A percentile compares a stretch with the other conserved stretches of the same genome.
Evolutionary conservation across 2,113 vertebrate genomes (phyloP).

Genomic region (Tetraodon nigroviridis): DNA sequence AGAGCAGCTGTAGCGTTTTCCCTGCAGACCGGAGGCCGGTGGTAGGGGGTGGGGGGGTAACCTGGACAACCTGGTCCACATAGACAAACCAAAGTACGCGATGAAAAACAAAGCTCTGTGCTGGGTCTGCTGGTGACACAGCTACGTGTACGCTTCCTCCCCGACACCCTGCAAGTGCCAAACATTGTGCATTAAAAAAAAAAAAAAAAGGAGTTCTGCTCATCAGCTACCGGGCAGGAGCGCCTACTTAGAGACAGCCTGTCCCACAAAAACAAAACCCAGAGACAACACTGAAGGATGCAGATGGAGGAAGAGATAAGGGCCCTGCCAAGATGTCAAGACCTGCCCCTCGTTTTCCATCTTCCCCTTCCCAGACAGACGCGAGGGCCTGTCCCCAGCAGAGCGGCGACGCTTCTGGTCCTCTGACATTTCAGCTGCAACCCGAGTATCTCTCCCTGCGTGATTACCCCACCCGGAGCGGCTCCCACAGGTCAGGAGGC

Average conservation of each 20-base stretch:
- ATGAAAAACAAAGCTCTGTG: constrained; percentile 42
- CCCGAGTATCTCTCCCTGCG: background rate
- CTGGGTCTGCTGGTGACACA: background rate
- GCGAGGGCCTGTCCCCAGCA: constrained; percentile 34
- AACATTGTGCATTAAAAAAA: background rate
- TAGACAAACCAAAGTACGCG: constrained; percentile 14
- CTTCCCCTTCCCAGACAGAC: constrained; percentile 31
- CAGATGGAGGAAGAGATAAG: constrained; percentile 19
- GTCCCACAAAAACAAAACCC: constrained; percentile 8
- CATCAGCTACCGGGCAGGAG: background rate
- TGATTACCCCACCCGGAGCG: background rate
- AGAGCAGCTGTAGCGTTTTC: constrained; percentile 7
- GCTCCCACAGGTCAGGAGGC: constrained; percentile 3
- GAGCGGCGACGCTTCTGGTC: constrained; percentile 54
- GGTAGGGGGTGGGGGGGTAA: constrained; percentile 18
- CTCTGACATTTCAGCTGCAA: constrained; percentile 59
- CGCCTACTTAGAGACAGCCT: background rate
- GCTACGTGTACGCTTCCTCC: background rate
- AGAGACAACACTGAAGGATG: constrained; percentile 9
- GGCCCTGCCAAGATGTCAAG: constrained; percentile 21
- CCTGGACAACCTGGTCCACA: constrained; percentile 36
- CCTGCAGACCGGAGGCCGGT: constrained; percentile 18
- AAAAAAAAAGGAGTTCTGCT: background rate
- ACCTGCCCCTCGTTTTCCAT: constrained; percentile 32
- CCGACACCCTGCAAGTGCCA: too few species aligned